A percentile compares a stretch with the other conserved stretches of the same genome.
Conservation (phyloP, 2,113 vertebrate species). For the Chloropsis hardwickii region DNA sequence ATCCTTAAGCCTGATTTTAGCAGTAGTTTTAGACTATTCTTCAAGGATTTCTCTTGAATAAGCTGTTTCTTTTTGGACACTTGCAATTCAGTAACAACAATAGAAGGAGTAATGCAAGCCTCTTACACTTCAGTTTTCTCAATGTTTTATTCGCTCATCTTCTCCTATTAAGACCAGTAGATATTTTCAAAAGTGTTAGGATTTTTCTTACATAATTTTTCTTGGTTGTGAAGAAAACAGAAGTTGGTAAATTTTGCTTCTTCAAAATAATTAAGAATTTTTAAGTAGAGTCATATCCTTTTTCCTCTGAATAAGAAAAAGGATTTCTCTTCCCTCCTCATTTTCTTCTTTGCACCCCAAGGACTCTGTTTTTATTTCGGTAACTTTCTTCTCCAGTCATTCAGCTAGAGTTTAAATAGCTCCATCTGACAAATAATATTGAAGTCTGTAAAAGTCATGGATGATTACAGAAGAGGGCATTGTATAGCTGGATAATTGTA, state of each 20-base stretch:
- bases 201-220: not conserved
- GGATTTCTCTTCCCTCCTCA: too few species aligned
- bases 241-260: not conserved
- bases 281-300: not conserved
- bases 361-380: not conserved
- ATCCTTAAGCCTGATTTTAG: not conserved
- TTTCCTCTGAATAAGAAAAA: not conserved
- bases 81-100: not conserved
- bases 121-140: not conserved
- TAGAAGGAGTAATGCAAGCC: not conserved
- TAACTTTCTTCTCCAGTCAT: not conserved
- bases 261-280: not conserved
- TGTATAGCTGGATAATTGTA: not conserved
- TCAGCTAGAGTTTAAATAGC: not conserved
- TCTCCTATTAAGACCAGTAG: not conserved
- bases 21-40: not conserved
- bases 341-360: not conserved
- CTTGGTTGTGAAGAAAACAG: not conserved
- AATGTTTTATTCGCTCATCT: not conserved
- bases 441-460: not conserved
- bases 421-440: not conserved
- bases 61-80: not conserved
- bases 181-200: not conserved
- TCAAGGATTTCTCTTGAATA: not conserved
- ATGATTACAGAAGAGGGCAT: not conserved